phyloP scores from a whole-genome alignment of 2,888 invertebrate genomes.

The Caenorhabditis plicata region DNA sequence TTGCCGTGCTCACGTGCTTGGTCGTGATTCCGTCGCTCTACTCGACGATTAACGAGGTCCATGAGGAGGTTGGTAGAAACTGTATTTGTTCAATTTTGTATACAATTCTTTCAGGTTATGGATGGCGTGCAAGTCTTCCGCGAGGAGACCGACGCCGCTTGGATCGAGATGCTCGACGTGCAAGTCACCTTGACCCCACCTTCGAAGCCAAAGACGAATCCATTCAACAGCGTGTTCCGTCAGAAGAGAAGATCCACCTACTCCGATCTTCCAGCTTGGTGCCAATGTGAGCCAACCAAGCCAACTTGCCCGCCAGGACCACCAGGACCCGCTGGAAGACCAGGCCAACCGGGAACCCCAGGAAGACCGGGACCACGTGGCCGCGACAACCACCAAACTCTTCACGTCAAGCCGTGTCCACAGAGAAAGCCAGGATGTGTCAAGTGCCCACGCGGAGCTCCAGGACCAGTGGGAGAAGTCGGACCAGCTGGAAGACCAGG shows the following conservation, averaged over 20 bases:
- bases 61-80: conserved; percentile 30
- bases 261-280: conserved; percentile 52
- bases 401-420: conserved; percentile 36
- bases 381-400: conserved; percentile 42
- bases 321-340: conserved; percentile 49
- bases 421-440: conserved; percentile 40
- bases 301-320: conserved; percentile 50
- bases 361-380: conserved; percentile 40
- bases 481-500: conserved; percentile 46
- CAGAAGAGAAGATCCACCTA: conserved; percentile 45
- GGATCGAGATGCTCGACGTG: conserved; percentile 54
- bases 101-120: conserved; percentile 27
- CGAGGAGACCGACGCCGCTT: conserved; percentile 51
- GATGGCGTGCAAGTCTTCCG: conserved; percentile 50
- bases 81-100: background rate
- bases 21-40: conserved; percentile 60
- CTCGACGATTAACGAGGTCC: conserved; percentile 57
- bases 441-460: conserved; percentile 42
- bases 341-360: conserved; percentile 47
- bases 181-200: conserved; percentile 58
- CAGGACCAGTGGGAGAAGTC: conserved; percentile 32
- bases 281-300: conserved; percentile 53
- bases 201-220: conserved; percentile 45
- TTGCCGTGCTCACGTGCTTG: conserved; percentile 49
- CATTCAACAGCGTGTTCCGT: conserved; percentile 52